Percentiles rank a stretch among this genome's conserved stretches.
These are phyloP conservation scores for Poecilia gillii DNA, from an alignment of 2,797 vertebrate genomes.

Conservation along the genomic window DNA sequence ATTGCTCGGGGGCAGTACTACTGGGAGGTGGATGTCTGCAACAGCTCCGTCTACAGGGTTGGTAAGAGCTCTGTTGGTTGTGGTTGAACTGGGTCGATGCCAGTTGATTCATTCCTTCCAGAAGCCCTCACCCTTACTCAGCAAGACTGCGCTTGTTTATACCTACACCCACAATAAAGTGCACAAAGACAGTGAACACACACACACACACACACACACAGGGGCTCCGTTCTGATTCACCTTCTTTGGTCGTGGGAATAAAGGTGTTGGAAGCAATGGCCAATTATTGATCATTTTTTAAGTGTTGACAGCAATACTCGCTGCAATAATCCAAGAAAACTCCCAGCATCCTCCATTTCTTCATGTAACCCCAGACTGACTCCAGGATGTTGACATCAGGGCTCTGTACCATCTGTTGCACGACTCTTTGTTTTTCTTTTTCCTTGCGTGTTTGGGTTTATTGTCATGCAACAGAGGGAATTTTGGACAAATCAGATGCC, in stretches of 20 bases:
- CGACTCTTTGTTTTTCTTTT: background rate
- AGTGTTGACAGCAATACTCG: background rate
- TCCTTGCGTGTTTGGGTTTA: background rate
- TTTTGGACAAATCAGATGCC: slow-evolving; percentile 2
- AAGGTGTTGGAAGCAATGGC: background rate
- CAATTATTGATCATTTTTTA: background rate
- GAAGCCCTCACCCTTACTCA: slow-evolving; percentile 40
- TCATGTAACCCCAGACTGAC: slow-evolving; percentile 1
- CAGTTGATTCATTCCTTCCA: slow-evolving; percentile 42
- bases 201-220: background rate
- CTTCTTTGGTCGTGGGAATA: background rate
- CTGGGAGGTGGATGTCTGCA: slow-evolving; percentile 82
- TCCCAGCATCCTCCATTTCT: background rate
- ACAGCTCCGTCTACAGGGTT: slow-evolving; percentile 77
- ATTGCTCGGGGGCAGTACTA: slow-evolving; percentile 76
- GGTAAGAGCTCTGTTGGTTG: slow-evolving; percentile 55
- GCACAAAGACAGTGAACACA: background rate
- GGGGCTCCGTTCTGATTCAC: background rate
- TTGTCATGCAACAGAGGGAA: slow-evolving; percentile 5
- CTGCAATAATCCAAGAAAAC: background rate
- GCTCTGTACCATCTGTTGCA: slow-evolving; percentile 6
- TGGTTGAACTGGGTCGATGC: slow-evolving; percentile 33
- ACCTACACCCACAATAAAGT: background rate
- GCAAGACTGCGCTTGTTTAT: slow-evolving; percentile 38
- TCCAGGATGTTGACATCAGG: slow-evolving; percentile 12